Evolutionary conservation across 2,888 invertebrate species (phyloP), one percentile per base, ranked within the genome.

Genomic region (Volucella bombylans): DNA sequence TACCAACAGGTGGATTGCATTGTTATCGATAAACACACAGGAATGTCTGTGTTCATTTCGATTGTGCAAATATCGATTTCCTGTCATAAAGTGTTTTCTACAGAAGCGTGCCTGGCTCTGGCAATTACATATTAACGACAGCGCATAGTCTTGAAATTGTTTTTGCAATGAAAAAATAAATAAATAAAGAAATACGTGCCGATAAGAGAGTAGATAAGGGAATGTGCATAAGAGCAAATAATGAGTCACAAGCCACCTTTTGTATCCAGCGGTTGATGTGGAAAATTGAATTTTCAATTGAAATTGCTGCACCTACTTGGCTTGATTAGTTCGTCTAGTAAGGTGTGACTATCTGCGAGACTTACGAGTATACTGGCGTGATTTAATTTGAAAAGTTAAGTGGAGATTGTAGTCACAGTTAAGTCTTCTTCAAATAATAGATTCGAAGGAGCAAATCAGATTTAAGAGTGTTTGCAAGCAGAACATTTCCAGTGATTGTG

Each of bases 1-100:
- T 38, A 43, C 50, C 18, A 52, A 74, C 39, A 15, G 76, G 81
- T 81, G 68, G 68, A 69, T 69, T 76, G 43, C 71, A 64, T 38
- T 50, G 55, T 23, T 76, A 73, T 62, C 55, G 80, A 61, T 65
- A 65, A 31, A 31, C 6, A 6, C 31, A 31, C 65, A 52, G 64
- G 9, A 65, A 54, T 65, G 0, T 31, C 6, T 47, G 4, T 57
- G 14, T 31, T 8, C 45, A 23, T 55, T 54, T 61, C 50, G 52
- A 62, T 45, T 61, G 71, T 61, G 50, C 43, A 72, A 61, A 72
- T 61, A 52, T 23, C 43, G 31, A 52, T 50, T 61, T 61, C 50
- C 71, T 72, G 31, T 31, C 9, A 52, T 9, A 6, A 23, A 54
- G 31, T 67, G 6, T 10, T 49, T 14, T 31, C 31, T 6, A 31